Conservation (phyloP, 64 coral and sea anemone genomes). For the Anthopleura sola region DNA sequence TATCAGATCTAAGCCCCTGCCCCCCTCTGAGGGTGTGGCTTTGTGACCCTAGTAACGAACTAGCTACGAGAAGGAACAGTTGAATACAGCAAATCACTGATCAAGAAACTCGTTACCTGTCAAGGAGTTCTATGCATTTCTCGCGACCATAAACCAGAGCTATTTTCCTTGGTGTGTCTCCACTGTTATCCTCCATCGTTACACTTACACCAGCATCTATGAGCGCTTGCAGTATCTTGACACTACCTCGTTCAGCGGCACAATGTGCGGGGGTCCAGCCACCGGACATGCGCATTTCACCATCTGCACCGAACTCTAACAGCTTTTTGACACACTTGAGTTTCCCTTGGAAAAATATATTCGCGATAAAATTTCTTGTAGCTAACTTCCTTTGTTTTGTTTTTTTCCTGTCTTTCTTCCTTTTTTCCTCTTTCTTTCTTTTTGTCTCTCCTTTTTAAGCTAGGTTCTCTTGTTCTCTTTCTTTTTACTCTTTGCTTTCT, state of each 20-base stretch:
- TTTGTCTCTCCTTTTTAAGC: too few species aligned
- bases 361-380: too few species aligned
- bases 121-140: slow-evolving; percentile 52
- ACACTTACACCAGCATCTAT: slow-evolving; percentile 51
- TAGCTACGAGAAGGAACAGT: too few species aligned
- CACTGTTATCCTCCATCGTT: slow-evolving; percentile 68
- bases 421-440: too few species aligned
- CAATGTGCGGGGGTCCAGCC: slow-evolving; percentile 98
- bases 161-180: slow-evolving; percentile 74
- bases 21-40: too few species aligned
- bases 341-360: slow-evolving; percentile 43
- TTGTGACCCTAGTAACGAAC: too few species aligned
- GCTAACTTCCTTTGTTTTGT: neutral
- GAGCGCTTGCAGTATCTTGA: slow-evolving; percentile 72
- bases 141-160: slow-evolving; percentile 62
- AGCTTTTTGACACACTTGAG: slow-evolving; percentile 63
- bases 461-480: too few species aligned
- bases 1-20: too few species aligned
- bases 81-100: too few species aligned
- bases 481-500: too few species aligned
- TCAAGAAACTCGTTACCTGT: slow-evolving; percentile 22
- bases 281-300: slow-evolving; percentile 86
- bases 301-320: slow-evolving; percentile 67
- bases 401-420: too few species aligned
- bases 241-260: slow-evolving; percentile 73